Evolutionary conservation across 1,140 invertebrate genomes (phyloP).

Genomic region (Himalopsyche phryganea): DNA sequence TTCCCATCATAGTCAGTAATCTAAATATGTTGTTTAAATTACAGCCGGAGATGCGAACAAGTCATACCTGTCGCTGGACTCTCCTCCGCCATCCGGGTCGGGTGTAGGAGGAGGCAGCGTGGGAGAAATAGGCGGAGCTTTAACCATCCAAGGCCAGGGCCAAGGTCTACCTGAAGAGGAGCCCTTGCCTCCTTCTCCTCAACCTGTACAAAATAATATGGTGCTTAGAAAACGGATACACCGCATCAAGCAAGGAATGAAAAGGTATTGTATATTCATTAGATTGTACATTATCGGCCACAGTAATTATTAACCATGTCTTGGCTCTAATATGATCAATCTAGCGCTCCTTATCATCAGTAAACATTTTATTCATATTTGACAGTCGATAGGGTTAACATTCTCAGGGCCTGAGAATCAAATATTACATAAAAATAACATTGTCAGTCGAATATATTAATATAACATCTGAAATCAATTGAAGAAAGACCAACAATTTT

Average conservation of each 20-base stretch:
- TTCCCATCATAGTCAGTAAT: too few relatives aligned
- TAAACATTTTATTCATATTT: too few relatives aligned
- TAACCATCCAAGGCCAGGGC: slow-evolving; percentile 14
- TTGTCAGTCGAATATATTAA: too few relatives aligned
- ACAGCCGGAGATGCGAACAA: slow-evolving; percentile 61
- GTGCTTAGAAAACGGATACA: slow-evolving; percentile 78
- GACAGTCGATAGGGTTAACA: too few relatives aligned
- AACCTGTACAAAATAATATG: slow-evolving; percentile 76
- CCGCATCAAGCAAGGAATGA: slow-evolving; percentile 85
- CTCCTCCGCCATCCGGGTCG: slow-evolving; percentile 52
- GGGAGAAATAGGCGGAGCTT: slow-evolving; percentile 46
- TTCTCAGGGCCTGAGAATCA: too few relatives aligned
- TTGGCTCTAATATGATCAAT: too few relatives aligned
- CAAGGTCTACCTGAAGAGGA: slow-evolving; percentile 48
- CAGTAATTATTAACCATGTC: too few relatives aligned
- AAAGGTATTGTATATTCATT: slow-evolving; percentile 61
- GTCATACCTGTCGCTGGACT: slow-evolving; percentile 61
- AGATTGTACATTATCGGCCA: too few relatives aligned
- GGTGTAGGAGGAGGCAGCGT: slow-evolving; percentile 44
- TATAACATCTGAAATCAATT: too few relatives aligned
- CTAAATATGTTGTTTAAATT: slow-evolving; percentile 10
- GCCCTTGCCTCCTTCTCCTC: slow-evolving; percentile 54
- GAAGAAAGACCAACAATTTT: too few relatives aligned
- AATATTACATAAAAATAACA: too few relatives aligned
- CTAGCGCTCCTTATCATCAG: too few relatives aligned